phyloP scores from a whole-genome alignment of 2,888 invertebrate genomes.

The Eristalinus sepulchralis region DNA sequence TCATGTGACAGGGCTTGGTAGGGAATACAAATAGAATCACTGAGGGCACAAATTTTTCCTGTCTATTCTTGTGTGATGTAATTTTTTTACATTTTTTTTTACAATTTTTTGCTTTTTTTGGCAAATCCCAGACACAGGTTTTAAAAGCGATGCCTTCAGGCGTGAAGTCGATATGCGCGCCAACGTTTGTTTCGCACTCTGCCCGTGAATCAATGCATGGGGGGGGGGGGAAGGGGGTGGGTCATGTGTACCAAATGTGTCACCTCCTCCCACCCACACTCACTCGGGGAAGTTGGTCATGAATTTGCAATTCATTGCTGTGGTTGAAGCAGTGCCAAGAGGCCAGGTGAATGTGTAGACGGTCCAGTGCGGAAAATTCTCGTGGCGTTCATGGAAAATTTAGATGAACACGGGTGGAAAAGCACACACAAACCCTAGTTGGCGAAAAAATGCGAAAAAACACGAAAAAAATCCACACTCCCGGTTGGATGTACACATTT shows the following conservation, averaged over 20 bases:
- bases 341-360: slow-evolving; percentile 17
- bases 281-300: slow-evolving; percentile 10
- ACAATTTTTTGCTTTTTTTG: neutral
- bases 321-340: neutral
- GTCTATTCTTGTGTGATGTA: slow-evolving; percentile 66
- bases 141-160: slow-evolving; percentile 61
- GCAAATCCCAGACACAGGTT: slow-evolving; percentile 42
- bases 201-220: neutral
- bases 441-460: neutral
- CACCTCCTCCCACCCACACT: neutral
- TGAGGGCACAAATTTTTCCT: slow-evolving; percentile 49
- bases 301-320: slow-evolving; percentile 44
- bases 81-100: slow-evolving; percentile 25
- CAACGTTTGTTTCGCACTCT: slow-evolving; percentile 36
- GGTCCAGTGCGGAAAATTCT: slow-evolving; percentile 43
- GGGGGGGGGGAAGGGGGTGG: neutral
- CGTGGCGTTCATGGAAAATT: slow-evolving; percentile 10
- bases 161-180: slow-evolving; percentile 60
- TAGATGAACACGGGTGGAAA: slow-evolving; percentile 17
- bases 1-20: neutral
- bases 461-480: slow-evolving; percentile 11
- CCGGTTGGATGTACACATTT: slow-evolving; percentile 1
- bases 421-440: neutral
- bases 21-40: slow-evolving; percentile 48
- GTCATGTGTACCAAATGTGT: slow-evolving; percentile 50